Evolutionary conservation across 1,140 invertebrate genomes (phyloP), one percentile per base, ranked within the genome.

Genomic region (Cotesia vestalis): DNA sequence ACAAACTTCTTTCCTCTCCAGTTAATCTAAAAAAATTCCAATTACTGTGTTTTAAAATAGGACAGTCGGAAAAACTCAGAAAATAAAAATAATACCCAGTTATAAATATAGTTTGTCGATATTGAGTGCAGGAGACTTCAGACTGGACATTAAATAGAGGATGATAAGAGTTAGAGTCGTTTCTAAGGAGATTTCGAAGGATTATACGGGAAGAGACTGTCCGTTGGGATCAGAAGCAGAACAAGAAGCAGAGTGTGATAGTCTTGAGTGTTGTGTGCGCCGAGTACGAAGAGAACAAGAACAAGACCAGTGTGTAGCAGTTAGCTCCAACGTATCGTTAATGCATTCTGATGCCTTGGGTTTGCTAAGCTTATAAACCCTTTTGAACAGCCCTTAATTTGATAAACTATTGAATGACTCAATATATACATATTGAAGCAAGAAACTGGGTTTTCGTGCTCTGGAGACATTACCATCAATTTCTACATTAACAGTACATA

Each of bases 331-430:
- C 40, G 40, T 46, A 69, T 75, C 72, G 78, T 77, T 78, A 79
- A 78, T 79, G 75, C 72, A 77, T 79, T 78, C 73, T 46, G 66
- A 55, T 63, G 72, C 46, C 72, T 75, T 46, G 75, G 74, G 64
- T 69, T 72, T 51, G 59, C 57, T 69, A 69, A 71, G 69, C 78
- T 73, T 74, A 75, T 80, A 80, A 79, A 80, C 73, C 75, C 75
- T 60, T 35, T 72, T 66, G 74, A 77, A 74, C 76, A 76, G 74
- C 70, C 70, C 73, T 78, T 78, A 76, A 78, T 77, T 77, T 72
- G 74, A 72, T 73, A 59, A 78, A 75, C 75, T 78, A 14, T n/a
- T 64, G 62, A 36, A 66, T 14, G 73, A 73, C 40, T 46, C 38
- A 8, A 6, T 8, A 46, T 46, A 11, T 46, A 6, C 40, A 46